These are phyloP conservation scores for Nothura maculosa DNA, from an alignment of 2,797 vertebrate genomes.

Conservation along the genomic window DNA sequence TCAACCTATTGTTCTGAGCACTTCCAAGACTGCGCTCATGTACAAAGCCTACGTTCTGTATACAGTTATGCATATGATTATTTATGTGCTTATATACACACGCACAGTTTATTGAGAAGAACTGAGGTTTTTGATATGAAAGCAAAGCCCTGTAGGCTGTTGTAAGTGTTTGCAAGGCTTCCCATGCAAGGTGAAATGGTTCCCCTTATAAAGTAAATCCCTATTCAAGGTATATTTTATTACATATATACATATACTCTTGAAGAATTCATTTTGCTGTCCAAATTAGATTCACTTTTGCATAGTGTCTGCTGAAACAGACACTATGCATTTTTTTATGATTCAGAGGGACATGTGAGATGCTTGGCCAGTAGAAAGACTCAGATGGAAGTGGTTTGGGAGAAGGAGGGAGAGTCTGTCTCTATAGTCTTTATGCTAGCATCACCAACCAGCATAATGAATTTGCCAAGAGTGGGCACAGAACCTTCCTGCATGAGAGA, in stretches of 20 bases:
- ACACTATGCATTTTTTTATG: too few relatives aligned
- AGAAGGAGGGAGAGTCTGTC: neutral
- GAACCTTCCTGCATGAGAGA: neutral
- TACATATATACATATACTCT: neutral
- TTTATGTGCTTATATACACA: neutral
- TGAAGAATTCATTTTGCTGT: constrained; percentile 43
- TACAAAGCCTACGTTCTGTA: neutral
- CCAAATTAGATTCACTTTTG: constrained; percentile 55
- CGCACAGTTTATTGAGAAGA: neutral
- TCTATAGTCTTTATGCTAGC: neutral
- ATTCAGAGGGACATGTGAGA: constrained; percentile 21
- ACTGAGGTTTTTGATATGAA: constrained; percentile 16
- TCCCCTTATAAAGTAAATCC: constrained; percentile 11
- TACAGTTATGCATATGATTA: neutral
- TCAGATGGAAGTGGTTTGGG: neutral
- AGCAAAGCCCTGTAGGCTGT: constrained; percentile 11
- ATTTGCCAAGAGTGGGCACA: neutral
- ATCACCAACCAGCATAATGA: neutral
- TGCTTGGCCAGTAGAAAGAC: neutral
- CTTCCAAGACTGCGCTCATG: constrained; percentile 19
- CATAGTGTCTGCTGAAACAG: constrained; percentile 38
- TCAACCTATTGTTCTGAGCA: constrained; percentile 62
- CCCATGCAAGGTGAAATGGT: neutral
- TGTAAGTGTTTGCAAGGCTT: neutral
- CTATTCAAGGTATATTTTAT: constrained; percentile 17